Evolutionary conservation across 2,888 invertebrate species (phyloP), one percentile per base, ranked within the genome.

Genomic region (Watsonalla cultraria): DNA sequence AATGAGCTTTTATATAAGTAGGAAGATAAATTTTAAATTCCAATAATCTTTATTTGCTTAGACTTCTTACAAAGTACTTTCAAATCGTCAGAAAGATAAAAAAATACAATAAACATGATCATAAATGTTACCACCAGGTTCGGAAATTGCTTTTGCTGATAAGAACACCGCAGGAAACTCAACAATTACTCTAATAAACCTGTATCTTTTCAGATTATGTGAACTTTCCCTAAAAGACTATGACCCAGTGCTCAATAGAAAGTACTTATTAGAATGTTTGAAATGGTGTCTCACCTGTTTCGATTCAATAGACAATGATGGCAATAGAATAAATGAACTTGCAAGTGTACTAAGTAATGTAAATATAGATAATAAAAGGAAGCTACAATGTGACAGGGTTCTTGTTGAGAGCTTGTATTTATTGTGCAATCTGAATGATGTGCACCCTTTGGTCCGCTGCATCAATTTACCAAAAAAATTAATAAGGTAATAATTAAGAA

Each of bases 211-310:
- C 80, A 95, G 94, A 68, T 83, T 94, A 61, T 93, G 93, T 72
- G 91, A 92, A 57, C 87, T 91, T 64, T 83, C 91, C 33, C 60
- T 92, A 5, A 80, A 82, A 35, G 88, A 91, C 54, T 96, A 92
- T 79, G 95, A 96, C 75, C 92, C 94, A 35, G 91, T 93, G 50
- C 91, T 96, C 6, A 96, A 96, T 68, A 90, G 88, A 58, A 93
- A 92, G 59, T 94, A 95, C 73, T 79, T 95, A 51, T 84, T 93
- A 57, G 96, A 96, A 81, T 95, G 95, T 72, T 79, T 96, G 6
- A 94, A 94, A 72, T 91, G 92, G 70, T 87, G 94, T 54, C 80
- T 95, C 0, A 82, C 82, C 51, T 84, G 93, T 46, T 94, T 93
- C 70, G 93, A 94, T 70, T 76, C 79, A 35, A 76, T 79, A 46